Evolutionary conservation across 2,797 vertebrate genomes (phyloP).

Genomic region (Gambusia yucatana): DNA sequence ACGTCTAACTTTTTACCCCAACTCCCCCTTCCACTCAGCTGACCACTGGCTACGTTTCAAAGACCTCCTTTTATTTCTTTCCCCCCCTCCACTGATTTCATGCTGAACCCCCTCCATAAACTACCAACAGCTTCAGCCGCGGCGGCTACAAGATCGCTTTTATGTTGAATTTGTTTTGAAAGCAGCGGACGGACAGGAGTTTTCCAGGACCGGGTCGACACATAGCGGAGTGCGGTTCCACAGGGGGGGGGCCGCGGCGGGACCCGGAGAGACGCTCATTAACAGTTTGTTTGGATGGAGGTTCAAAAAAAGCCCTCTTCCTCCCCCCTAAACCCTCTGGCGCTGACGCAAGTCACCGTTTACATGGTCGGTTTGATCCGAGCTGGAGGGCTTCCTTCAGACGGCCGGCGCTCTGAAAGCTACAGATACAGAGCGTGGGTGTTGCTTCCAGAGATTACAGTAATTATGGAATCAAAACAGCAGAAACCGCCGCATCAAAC

Average conservation of each 20-base stretch:
- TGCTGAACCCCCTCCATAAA: conserved; percentile 56
- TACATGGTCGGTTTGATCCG: conserved; percentile 80
- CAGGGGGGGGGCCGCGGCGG: conserved; percentile 38
- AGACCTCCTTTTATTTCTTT: conserved; percentile 67
- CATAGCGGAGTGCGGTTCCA: conserved; percentile 69
- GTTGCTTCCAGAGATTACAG: conserved; percentile 44
- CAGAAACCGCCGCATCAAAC: not conserved
- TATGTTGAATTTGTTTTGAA: conserved; percentile 52
- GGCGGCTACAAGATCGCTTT: conserved; percentile 46
- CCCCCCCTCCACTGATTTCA: conserved; percentile 56
- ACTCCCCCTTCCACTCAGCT: conserved; percentile 55
- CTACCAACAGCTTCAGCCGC: conserved; percentile 44
- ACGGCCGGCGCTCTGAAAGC: conserved; percentile 34
- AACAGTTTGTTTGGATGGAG: conserved; percentile 79
- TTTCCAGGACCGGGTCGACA: conserved; percentile 63
- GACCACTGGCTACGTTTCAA: conserved; percentile 67
- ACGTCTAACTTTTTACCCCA: conserved; percentile 53
- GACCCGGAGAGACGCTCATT: conserved; percentile 68
- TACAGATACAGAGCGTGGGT: conserved; percentile 47
- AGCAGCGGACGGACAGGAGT: conserved; percentile 46
- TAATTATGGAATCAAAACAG: conserved; percentile 41
- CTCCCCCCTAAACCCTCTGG: not conserved
- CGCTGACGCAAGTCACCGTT: conserved; percentile 74
- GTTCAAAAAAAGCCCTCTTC: conserved; percentile 67
- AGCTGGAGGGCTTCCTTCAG: conserved; percentile 74